A percentile compares a stretch with the other conserved stretches of the same genome.
phyloP scores from a whole-genome alignment of 1,140 invertebrate genomes.

The Schlechtendalia chinensis region DNA sequence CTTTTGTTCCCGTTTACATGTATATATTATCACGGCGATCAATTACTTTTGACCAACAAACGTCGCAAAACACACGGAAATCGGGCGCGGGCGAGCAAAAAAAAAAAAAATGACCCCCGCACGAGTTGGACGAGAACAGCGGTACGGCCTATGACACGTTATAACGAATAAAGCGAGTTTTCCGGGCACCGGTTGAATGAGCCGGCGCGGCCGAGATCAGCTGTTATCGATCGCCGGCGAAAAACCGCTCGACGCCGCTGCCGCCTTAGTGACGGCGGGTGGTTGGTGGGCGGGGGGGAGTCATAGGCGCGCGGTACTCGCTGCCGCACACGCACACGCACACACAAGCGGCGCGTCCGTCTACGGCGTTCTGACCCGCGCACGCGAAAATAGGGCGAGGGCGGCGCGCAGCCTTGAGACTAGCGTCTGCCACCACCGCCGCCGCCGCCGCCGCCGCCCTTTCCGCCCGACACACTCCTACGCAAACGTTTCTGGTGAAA shows the following conservation, averaged over 20 bases:
- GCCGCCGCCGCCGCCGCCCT: neutral
- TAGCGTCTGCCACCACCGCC: constrained; percentile 38
- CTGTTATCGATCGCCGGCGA: constrained; percentile 47
- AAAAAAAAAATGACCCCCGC: too few species aligned
- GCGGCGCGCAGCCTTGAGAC: constrained; percentile 45
- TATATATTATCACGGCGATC: neutral
- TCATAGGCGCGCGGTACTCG: neutral
- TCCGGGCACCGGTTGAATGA: constrained; percentile 47
- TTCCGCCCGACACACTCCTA: neutral
- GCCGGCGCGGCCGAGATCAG: constrained; percentile 24
- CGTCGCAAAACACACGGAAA: too few species aligned
- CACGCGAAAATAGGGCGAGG: constrained; percentile 41
- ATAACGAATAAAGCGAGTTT: neutral
- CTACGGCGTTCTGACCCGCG: constrained; percentile 14
- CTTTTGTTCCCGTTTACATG: constrained; percentile 42
- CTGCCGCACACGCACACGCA: too few species aligned
- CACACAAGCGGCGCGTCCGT: constrained; percentile 4
- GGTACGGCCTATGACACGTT: too few species aligned
- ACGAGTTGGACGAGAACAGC: too few species aligned
- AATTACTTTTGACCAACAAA: neutral
- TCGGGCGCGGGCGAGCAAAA: too few species aligned
- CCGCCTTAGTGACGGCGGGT: neutral
- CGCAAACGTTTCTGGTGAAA: constrained; percentile 31
- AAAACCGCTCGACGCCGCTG: neutral
- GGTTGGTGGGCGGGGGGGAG: neutral